Evolutionary conservation across 2,797 vertebrate species (phyloP).

Genomic region (Rhinogobio ventralis): DNA sequence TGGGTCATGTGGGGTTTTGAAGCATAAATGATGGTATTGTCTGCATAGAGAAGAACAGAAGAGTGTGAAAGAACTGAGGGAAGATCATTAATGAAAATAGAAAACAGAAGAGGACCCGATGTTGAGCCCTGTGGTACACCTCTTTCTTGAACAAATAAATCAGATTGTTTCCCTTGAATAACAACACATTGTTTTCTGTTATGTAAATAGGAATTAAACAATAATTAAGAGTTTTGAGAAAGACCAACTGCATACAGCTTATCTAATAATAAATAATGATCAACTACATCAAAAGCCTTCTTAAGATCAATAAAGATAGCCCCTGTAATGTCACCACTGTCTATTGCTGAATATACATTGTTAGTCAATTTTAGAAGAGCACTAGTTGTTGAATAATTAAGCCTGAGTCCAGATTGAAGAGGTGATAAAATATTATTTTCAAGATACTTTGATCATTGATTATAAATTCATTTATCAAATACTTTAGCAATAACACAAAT

Average conservation of each 20-base stretch:
- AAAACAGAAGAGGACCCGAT: neutral
- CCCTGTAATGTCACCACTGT: neutral
- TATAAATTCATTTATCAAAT: too few species aligned
- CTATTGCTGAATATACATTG: neutral
- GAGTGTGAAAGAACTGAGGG: neutral
- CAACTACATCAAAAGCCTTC: neutral
- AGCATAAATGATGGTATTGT: neutral
- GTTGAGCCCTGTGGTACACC: neutral
- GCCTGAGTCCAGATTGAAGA: too few species aligned
- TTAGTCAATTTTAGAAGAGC: neutral
- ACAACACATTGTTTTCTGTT: neutral
- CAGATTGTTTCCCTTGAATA: neutral
- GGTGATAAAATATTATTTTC: too few species aligned
- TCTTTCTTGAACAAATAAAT: neutral
- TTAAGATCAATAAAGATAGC: neutral
- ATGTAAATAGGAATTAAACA: neutral
- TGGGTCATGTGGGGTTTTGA: neutral
- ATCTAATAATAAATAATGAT: neutral
- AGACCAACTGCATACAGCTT: neutral
- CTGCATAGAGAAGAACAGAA: neutral
- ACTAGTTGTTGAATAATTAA: too few species aligned
- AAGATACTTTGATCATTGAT: too few species aligned
- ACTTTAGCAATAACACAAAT: too few species aligned
- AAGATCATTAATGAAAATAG: neutral
- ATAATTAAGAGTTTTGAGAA: neutral